Percentiles rank a stretch among this genome's conserved stretches.
Evolutionary conservation across 2,797 vertebrate genomes (phyloP).

Genomic region (Lerista edwardsae): DNA sequence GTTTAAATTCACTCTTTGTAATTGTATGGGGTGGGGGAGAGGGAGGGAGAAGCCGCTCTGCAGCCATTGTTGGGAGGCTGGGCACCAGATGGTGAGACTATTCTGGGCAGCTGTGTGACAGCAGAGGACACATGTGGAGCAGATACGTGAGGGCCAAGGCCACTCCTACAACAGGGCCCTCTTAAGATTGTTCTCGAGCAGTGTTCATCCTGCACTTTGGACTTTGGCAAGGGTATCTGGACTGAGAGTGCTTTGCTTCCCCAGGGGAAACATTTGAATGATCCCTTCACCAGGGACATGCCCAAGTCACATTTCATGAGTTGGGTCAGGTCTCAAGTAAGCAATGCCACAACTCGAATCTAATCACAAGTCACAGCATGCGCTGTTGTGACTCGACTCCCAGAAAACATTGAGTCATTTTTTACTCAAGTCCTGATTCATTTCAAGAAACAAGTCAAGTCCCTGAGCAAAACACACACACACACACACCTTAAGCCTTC

Average conservation of each 20-base stretch:
- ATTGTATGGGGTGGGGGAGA: background rate
- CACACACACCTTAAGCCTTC: too few species aligned
- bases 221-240: background rate
- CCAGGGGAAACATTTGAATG: background rate
- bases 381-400: too few species aligned
- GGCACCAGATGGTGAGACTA: constrained; percentile 47
- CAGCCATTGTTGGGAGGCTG: accelerated
- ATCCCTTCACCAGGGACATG: too few species aligned
- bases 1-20: constrained; percentile 46
- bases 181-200: accelerated
- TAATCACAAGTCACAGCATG: too few species aligned
- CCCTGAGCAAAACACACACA: too few species aligned
- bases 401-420: too few species aligned
- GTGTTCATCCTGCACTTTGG: background rate
- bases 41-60: background rate
- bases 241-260: background rate
- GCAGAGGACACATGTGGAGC: background rate
- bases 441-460: too few species aligned
- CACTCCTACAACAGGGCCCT: accelerated
- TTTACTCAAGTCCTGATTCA: too few species aligned
- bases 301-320: too few species aligned
- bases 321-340: too few species aligned
- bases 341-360: too few species aligned
- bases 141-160: accelerated
- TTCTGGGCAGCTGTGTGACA: constrained; percentile 35